Percentiles rank a stretch among this genome's conserved stretches.
Evolutionary conservation across 1,140 invertebrate species (phyloP).

Genomic region (Chrysopa pallens): DNA sequence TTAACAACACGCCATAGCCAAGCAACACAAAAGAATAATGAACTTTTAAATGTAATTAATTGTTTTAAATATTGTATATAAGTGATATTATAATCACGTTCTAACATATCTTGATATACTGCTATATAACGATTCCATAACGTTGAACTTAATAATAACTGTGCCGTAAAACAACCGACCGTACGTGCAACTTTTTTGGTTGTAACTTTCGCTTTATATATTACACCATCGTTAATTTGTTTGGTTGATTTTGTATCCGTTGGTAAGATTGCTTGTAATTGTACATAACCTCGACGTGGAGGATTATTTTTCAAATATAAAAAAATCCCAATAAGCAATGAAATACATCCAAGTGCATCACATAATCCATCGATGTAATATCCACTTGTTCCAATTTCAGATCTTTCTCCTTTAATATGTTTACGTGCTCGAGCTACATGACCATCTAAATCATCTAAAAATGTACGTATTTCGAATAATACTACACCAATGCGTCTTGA

Average conservation of each 20-base stretch:
- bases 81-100: slow-evolving; percentile 31
- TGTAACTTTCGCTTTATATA: slow-evolving; percentile 43
- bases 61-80: slow-evolving; percentile 27
- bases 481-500: slow-evolving; percentile 47
- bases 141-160: slow-evolving; percentile 48
- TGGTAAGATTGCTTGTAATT: slow-evolving; percentile 28
- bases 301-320: slow-evolving; percentile 48
- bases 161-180: slow-evolving; percentile 42
- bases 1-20: slow-evolving; percentile 63
- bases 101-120: slow-evolving; percentile 54
- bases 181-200: slow-evolving; percentile 41
- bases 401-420: slow-evolving; percentile 47
- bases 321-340: slow-evolving; percentile 41
- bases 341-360: slow-evolving; percentile 50
- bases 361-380: slow-evolving; percentile 58
- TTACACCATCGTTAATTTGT: slow-evolving; percentile 23
- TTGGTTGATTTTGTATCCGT: slow-evolving; percentile 28
- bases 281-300: slow-evolving; percentile 43
- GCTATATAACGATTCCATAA: slow-evolving; percentile 68
- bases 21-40: slow-evolving; percentile 51
- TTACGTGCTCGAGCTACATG: slow-evolving; percentile 52
- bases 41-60: slow-evolving; percentile 35
- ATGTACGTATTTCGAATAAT: slow-evolving; percentile 56
- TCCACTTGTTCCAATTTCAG: slow-evolving; percentile 48
- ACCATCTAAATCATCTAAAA: slow-evolving; percentile 62